Evolutionary conservation across 1,140 invertebrate genomes (phyloP).

Genomic region (Calliphora vicina): DNA sequence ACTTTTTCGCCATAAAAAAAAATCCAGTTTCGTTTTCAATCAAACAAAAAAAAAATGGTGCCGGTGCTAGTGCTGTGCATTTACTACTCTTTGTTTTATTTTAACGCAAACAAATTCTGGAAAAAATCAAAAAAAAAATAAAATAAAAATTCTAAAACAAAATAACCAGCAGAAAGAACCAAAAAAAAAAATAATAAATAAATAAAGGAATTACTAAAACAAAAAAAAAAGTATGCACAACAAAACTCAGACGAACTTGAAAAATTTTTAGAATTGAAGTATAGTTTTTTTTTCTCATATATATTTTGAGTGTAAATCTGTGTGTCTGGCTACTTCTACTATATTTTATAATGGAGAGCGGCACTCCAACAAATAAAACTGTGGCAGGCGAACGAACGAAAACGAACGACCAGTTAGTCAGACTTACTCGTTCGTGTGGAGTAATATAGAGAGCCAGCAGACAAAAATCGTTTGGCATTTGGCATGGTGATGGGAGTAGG

Average conservation of each 20-base stretch:
- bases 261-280: background rate
- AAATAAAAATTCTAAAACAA: too few species aligned
- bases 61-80: too few species aligned
- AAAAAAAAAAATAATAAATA: background rate
- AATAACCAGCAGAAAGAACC: too few species aligned
- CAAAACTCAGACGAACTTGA: background rate
- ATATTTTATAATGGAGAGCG: background rate
- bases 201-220: too few species aligned
- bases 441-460: background rate
- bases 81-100: too few species aligned
- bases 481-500: background rate
- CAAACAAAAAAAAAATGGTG: background rate
- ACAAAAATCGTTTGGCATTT: background rate
- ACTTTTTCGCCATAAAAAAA: background rate
- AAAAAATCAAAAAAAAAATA: too few species aligned
- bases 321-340: too few species aligned
- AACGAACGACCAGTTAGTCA: background rate
- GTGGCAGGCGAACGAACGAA: background rate
- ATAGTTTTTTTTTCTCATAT: background rate
- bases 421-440: background rate
- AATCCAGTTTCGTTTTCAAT: constrained; percentile 1
- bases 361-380: background rate
- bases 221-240: background rate
- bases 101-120: too few species aligned
- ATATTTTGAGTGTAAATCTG: too few species aligned